phyloP scores from a whole-genome alignment of 2,888 invertebrate genomes.

The Perizoma affinitatum region DNA sequence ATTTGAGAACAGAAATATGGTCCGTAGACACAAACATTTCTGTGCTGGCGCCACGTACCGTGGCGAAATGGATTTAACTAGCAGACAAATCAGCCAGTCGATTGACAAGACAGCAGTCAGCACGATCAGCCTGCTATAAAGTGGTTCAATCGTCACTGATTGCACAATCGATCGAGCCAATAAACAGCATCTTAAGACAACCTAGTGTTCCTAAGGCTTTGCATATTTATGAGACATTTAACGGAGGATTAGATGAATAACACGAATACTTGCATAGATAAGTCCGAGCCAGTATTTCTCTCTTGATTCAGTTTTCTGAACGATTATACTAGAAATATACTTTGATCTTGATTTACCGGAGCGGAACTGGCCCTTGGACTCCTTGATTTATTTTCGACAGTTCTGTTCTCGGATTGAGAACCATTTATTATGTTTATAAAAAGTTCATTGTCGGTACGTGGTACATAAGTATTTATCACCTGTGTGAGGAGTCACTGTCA shows the following conservation, averaged over 20 bases:
- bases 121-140: slow-evolving; percentile 31
- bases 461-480: slow-evolving; percentile 12
- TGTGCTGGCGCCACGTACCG: slow-evolving; percentile 37
- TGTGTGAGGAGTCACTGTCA: slow-evolving; percentile 9
- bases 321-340: slow-evolving; percentile 21
- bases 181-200: slow-evolving; percentile 50
- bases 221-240: slow-evolving; percentile 61
- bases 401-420: slow-evolving; percentile 10
- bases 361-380: slow-evolving; percentile 18
- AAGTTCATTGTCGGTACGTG: slow-evolving; percentile 8
- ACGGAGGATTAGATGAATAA: slow-evolving; percentile 55
- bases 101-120: slow-evolving; percentile 44
- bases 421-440: slow-evolving; percentile 8
- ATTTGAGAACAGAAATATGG: slow-evolving; percentile 38
- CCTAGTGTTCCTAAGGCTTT: slow-evolving; percentile 53
- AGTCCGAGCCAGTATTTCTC: slow-evolving; percentile 39
- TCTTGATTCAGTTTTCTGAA: slow-evolving; percentile 24
- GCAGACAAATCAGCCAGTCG: slow-evolving; percentile 43
- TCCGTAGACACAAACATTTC: slow-evolving; percentile 40
- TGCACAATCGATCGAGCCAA: slow-evolving; percentile 53
- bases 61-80: slow-evolving; percentile 49
- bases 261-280: slow-evolving; percentile 46
- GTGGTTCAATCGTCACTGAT: slow-evolving; percentile 42
- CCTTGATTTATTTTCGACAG: slow-evolving; percentile 17
- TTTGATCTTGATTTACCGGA: slow-evolving; percentile 28